A percentile compares a stretch with the other conserved stretches of the same genome.
Conservation (phyloP, 2,888 invertebrate species). For the Odontocerum albicorne region DNA sequence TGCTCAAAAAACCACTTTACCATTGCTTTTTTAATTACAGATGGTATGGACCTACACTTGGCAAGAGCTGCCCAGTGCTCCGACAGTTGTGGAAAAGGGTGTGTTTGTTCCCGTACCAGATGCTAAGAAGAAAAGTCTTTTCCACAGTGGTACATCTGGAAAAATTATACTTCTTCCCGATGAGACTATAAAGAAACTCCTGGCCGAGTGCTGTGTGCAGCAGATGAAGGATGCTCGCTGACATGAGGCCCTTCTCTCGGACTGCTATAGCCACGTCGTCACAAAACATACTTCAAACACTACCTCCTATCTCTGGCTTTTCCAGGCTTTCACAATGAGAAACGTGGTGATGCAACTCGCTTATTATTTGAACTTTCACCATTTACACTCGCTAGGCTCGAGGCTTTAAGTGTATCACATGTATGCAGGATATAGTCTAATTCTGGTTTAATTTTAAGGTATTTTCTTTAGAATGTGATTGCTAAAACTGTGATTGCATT, state of each 20-base stretch:
- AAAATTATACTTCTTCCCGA: conserved; percentile 59
- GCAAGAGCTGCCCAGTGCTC: conserved; percentile 70
- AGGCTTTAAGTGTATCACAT: conserved; percentile 4
- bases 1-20: too few relatives aligned
- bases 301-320: background rate
- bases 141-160: conserved; percentile 62
- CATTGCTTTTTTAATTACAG: too few relatives aligned
- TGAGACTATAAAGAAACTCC: conserved; percentile 51
- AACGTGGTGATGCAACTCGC: conserved; percentile 40
- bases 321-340: conserved; percentile 4
- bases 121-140: conserved; percentile 61
- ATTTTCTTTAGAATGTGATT: too few relatives aligned
- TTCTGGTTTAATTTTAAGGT: conserved; percentile 1
- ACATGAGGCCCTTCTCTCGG: conserved; percentile 44
- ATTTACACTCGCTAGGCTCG: conserved; percentile 38
- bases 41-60: conserved; percentile 78
- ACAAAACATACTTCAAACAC: background rate
- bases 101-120: conserved; percentile 63
- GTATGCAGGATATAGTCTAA: background rate
- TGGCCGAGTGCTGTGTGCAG: conserved; percentile 50
- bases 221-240: conserved; percentile 50
- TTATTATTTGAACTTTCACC: conserved; percentile 53
- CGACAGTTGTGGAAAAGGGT: conserved; percentile 69
- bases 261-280: background rate
- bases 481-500: too few relatives aligned